These are phyloP conservation scores for Acrocephalus kingi DNA, from an alignment of 2,113 vertebrate genomes.

Conservation along the genomic window DNA sequence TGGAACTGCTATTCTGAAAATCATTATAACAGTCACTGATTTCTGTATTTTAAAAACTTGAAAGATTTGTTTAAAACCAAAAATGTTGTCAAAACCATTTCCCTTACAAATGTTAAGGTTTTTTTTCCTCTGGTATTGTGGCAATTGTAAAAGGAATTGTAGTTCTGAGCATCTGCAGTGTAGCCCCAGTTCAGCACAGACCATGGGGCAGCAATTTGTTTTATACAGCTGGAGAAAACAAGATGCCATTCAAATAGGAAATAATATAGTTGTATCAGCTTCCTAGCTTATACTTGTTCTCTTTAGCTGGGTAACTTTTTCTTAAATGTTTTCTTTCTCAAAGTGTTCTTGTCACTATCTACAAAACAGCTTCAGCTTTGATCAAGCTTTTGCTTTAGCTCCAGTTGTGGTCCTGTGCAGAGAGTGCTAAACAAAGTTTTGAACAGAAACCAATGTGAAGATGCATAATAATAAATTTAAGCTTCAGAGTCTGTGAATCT, in stretches of 20 bases:
- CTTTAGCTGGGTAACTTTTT: neutral
- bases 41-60: neutral
- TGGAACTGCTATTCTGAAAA: neutral
- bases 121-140: neutral
- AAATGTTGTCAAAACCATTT: neutral
- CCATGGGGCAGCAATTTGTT: neutral
- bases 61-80: neutral
- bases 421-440: neutral
- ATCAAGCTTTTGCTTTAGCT: neutral
- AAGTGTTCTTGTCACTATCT: neutral
- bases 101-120: neutral
- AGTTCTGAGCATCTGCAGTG: neutral
- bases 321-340: neutral
- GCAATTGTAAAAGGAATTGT: neutral
- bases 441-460: neutral
- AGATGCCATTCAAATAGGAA: neutral
- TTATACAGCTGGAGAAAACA: neutral
- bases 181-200: neutral
- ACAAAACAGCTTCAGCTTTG: neutral
- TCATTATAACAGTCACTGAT: neutral
- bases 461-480: neutral
- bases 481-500: neutral
- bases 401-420: neutral
- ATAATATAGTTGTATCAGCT: neutral
- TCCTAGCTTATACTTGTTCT: neutral